A percentile compares a stretch with the other conserved stretches of the same genome.
Conservation (phyloP, 2,113 vertebrate species). For the Acanthisitta chloris region DNA sequence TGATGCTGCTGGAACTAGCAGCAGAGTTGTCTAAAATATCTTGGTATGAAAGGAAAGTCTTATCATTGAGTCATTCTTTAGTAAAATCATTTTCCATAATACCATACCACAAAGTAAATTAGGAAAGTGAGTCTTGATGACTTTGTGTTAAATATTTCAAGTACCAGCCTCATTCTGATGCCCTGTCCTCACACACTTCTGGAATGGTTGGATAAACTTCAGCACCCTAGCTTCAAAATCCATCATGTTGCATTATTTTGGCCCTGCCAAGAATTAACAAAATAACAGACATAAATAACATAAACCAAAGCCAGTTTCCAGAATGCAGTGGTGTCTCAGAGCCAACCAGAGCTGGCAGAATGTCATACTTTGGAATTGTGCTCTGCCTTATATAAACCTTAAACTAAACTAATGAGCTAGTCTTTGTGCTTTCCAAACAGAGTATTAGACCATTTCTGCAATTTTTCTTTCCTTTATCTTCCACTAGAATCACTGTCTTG, state of each 20-base stretch:
- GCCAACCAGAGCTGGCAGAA: background rate
- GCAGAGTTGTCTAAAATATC: background rate
- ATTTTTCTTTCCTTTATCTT: constrained; percentile 16
- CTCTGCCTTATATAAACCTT: background rate
- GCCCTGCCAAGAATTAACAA: background rate
- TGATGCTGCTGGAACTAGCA: background rate
- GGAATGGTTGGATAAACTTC: background rate
- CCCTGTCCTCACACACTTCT: background rate
- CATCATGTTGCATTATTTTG: background rate
- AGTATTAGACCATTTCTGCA: background rate
- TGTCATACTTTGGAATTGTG: background rate
- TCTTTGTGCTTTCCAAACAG: background rate
- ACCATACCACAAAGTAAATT: background rate
- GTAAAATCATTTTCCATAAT: background rate
- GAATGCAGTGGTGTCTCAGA: background rate
- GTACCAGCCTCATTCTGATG: background rate
- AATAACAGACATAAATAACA: background rate
- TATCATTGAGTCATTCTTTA: background rate
- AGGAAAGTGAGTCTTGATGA: background rate
- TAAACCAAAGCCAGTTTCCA: background rate
- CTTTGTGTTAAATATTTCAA: background rate
- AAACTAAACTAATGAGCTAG: background rate
- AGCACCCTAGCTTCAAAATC: background rate
- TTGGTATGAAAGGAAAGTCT: background rate
- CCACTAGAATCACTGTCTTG: background rate